A percentile compares a stretch with the other conserved stretches of the same genome.
Evolutionary conservation across 2,797 vertebrate species (phyloP).

Genomic region (Rhabdomys pumilio): DNA sequence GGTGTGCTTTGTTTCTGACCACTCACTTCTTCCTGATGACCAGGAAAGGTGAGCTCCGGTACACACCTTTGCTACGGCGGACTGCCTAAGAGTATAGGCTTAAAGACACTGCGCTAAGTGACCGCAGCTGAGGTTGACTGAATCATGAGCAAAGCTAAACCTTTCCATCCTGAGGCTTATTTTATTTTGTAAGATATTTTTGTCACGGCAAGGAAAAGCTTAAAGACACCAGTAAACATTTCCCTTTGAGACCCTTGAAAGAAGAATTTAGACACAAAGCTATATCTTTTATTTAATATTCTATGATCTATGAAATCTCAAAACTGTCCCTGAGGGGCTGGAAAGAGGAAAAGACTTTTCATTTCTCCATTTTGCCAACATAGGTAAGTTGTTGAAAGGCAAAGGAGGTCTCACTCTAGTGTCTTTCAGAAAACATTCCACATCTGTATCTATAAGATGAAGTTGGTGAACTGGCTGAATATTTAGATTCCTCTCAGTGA

Average conservation of each 20-base stretch:
- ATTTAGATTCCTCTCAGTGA: background rate
- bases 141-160: background rate
- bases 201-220: background rate
- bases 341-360: slow-evolving; percentile 20
- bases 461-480: background rate
- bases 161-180: background rate
- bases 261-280: slow-evolving; percentile 1
- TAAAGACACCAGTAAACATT: background rate
- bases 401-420: background rate
- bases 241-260: slow-evolving; percentile 34
- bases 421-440: background rate
- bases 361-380: background rate
- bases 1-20: background rate
- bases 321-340: background rate
- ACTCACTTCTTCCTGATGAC: background rate
- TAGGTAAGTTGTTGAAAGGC: background rate
- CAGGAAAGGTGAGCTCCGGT: background rate
- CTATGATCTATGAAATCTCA: background rate
- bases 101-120: background rate
- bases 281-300: slow-evolving; percentile 16
- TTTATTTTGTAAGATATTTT: background rate
- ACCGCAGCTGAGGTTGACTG: background rate
- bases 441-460: background rate
- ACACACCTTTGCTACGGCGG: background rate
- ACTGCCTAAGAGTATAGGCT: background rate